Evolutionary conservation across 2,888 invertebrate genomes (phyloP).

Genomic region (Ptychoptera contaminata): DNA sequence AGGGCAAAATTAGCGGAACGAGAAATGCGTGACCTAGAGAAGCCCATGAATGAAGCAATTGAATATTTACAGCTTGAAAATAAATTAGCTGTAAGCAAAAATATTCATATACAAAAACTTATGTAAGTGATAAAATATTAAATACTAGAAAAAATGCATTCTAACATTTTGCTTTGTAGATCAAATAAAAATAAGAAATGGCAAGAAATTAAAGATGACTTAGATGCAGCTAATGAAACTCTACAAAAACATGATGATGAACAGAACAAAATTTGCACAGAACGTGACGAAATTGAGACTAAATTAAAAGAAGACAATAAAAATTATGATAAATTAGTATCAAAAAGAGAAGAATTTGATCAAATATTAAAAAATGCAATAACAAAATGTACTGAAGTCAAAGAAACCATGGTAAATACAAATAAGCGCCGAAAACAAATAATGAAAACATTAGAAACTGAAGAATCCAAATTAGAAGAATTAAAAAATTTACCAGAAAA

Average conservation of each 20-base stretch:
- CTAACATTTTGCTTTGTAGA: conserved; percentile 21
- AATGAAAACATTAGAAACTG: conserved; percentile 47
- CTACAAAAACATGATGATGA: conserved; percentile 29
- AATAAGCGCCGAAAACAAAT: conserved; percentile 63
- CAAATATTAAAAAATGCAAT: conserved; percentile 48
- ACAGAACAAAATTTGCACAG: conserved; percentile 22
- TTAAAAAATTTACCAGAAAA: conserved; percentile 51
- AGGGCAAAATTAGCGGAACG: conserved; percentile 67
- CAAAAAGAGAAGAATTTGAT: conserved; percentile 40
- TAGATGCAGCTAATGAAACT: conserved; percentile 44
- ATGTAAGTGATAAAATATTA: conserved; percentile 32
- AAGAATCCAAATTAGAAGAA: conserved; percentile 50
- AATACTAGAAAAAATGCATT: not conserved
- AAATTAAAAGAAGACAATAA: conserved; percentile 29
- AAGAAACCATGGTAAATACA: conserved; percentile 47
- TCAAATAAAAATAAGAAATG: conserved; percentile 41
- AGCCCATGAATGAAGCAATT: conserved; percentile 63
- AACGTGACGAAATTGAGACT: conserved; percentile 33
- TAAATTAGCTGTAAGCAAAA: conserved; percentile 46
- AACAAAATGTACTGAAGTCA: conserved; percentile 45
- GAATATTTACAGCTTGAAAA: conserved; percentile 70
- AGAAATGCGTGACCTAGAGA: conserved; percentile 62
- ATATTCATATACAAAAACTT: conserved; percentile 54
- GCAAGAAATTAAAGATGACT: conserved; percentile 39
- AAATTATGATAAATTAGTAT: conserved; percentile 39